These are phyloP conservation scores for Pseudochromis fuscus DNA, from an alignment of 2,797 vertebrate species.

Conservation along the genomic window DNA sequence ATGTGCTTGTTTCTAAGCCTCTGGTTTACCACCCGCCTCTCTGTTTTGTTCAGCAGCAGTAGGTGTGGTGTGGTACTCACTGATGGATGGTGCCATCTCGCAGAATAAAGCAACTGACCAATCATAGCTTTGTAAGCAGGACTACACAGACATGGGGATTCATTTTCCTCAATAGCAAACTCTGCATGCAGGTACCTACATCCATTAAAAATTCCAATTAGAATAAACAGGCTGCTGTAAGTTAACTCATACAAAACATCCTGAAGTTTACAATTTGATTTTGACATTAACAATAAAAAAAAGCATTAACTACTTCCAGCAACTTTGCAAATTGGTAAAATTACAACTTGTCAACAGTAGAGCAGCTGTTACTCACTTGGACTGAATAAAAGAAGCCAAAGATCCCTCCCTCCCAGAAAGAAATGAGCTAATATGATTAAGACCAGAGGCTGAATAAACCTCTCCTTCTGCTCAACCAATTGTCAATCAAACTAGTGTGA, in stretches of 20 bases:
- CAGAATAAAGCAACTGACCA: background rate
- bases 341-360: too few species aligned
- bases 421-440: background rate
- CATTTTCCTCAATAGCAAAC: background rate
- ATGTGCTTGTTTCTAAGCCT: background rate
- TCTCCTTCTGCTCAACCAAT: background rate
- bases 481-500: too few species aligned
- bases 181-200: background rate
- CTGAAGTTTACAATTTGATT: too few species aligned
- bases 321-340: too few species aligned
- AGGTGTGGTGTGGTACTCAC: background rate
- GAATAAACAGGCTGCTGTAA: too few species aligned
- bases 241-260: too few species aligned
- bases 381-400: too few species aligned
- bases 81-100: background rate
- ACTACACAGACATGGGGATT: background rate
- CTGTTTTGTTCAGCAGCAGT: background rate
- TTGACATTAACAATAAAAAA: background rate
- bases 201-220: background rate
- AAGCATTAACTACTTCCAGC: background rate
- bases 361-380: background rate
- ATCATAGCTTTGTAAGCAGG: background rate
- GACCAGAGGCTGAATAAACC: too few species aligned
- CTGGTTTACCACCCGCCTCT: background rate
- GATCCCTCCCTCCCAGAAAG: background rate